Evolutionary conservation across 2,113 vertebrate species (phyloP), one percentile per base, ranked within the genome.

Genomic region (Oncorhynchus gorbuscha): DNA sequence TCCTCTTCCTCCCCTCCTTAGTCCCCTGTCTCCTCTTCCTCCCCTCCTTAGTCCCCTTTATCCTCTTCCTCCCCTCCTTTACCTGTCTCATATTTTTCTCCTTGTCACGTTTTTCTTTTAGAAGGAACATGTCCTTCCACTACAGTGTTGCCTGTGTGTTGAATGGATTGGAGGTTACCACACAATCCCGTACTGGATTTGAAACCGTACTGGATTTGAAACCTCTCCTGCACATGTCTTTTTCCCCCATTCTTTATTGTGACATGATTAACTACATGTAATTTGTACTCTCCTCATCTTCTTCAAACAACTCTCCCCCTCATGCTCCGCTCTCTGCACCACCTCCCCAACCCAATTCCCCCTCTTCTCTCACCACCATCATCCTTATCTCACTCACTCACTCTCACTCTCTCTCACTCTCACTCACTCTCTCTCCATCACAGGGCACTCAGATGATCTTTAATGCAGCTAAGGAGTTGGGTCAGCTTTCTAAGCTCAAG

Each of bases 381-480:
- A 45, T 3, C 58, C 49, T 24, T 78, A 32, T 3, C 4, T 79
- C 30, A 5, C 30, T 32, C 30, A 5, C 30, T 5, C 4, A 0
- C 30, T 30, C 30, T 5, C 4, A 30, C 4, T 79, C 5, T 0
- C 35, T 8, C 35, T 39, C 35, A 1, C 35, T 2, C 39, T 3
- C 6, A 1, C 35, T 39, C 35, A 2, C 39, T 9, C 39, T 11
- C n/a, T 85, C 20, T 87, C 76, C 35, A 83, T 9, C 7, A 74
- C 92, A 98, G 97, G 97, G 97, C 76, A 99, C 97, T 0, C 97
- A 99, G 92, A 96, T 99, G 92, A 99, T 99, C 86, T 98, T 99
- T 88, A 99, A 96, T 0, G 97, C 97, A 0, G 98, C 97, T 79
- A 99, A 99, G 86, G 97, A 99, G 78, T 83, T 99, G 89, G 98